Base-by-base conservation (phyloP, 2,888 invertebrate species). In the Eristalinus sepulchralis region DNA sequence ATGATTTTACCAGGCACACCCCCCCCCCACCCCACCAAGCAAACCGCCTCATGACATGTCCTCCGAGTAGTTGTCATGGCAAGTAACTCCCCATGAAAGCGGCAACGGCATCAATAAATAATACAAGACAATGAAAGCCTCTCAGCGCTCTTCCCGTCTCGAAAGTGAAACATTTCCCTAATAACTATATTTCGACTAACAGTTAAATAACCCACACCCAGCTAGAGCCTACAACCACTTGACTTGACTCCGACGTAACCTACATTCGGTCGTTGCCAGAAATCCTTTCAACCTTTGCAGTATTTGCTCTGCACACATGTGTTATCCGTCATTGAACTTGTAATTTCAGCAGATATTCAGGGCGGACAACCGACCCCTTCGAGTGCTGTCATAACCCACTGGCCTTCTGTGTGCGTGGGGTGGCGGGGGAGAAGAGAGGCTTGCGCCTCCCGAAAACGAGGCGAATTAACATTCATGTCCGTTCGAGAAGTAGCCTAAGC, bases 391-490 rank as follows among this genome's bases (percentile, higher is more conserved):
- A 47, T 47, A 47, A 47, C 47, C 47, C 47, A 47, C 47, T 47
- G 39, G 47, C 47, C 47, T 17, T 47, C 47, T 27, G 5, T 27
- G 27, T 5, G 17, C 4, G 39, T 47, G 39, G n/a, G 39, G 6
- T 24, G 31, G 70, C 22, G n/a, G n/a, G n/a, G n/a, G n/a, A 27
- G 27, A 3, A 3, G 27, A 5, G 27, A 27, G 27, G 27, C 27
- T 3, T 2, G 27, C 27, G 27, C 27, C 20, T 17, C n/a, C 36
- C 31, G 34, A 76, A 71, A 79, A 67, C 27, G 80, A 71, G 34
- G 67, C 75, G 67, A 84, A 84, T 84, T 84, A 84, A 84, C 80
- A 76, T 62, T 76, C 76, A 80, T 84, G 80, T 80, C 80, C 80
- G 71, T 71, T 84, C 24, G 73, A 64, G 70, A 66, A 75, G 66